Evolutionary conservation across 2,888 invertebrate genomes (phyloP), one percentile per base, ranked within the genome.

Genomic region (Phaedon cochleariae): DNA sequence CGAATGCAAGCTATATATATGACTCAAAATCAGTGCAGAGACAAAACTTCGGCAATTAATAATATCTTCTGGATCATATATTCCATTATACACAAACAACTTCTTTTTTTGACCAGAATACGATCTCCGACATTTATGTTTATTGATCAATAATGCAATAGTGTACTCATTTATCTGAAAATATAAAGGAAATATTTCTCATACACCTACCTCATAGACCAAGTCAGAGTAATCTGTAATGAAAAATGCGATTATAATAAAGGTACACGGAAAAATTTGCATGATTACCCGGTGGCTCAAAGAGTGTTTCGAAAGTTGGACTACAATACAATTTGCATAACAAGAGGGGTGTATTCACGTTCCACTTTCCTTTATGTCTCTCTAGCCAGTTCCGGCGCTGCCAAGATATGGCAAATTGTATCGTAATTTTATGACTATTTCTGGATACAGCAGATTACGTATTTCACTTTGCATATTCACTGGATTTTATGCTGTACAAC

Each of bases 271-370:
- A 61, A 59, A 71, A 77, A 79, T 79, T 79, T 79, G 77, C 79
- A 79, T 78, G 77, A 77, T 76, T 75, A 77, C 75, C 70, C 69
- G 69, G 69, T 69, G 78, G 79, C 80, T 80, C 80, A 80, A 81
- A 80, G 80, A 76, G 79, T 79, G 78, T 82, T 82, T 81, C 80
- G 82, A 83, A 82, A 82, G 81, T 82, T 82, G 77, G 80, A 80
- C 80, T 81, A 82, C 81, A 80, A 79, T 80, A 76, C 79, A 79
- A 82, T 83, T 83, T 83, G 79, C 82, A 82, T 82, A 80, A 82
- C 79, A 81, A 81, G 79, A 73, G 77, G 79, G 75, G 76, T 73
- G 74, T 76, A 76, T 69, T 61, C 74, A 65, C 73, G 72, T 73
- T 64, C 79, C 76, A 78, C 80, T 80, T 76, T 78, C 77, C 77